Evolutionary conservation across 2,797 vertebrate genomes (phyloP).

Genomic region (Eurystomus glaucurus): DNA sequence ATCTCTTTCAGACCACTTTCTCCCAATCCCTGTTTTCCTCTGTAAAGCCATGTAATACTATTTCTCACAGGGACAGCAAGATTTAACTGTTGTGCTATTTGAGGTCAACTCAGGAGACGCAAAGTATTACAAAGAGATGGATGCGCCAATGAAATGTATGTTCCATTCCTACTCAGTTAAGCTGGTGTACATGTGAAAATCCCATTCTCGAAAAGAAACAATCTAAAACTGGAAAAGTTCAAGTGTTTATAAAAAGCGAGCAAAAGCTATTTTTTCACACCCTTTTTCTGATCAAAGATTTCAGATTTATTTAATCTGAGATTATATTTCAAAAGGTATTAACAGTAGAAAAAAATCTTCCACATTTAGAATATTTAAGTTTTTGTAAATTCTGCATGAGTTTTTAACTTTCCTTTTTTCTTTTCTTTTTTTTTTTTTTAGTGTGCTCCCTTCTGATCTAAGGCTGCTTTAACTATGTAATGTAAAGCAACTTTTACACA

Average conservation of each 20-base stretch:
- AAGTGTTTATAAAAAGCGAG: background rate
- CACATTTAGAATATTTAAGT: background rate
- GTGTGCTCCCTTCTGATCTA: background rate
- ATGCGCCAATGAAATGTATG: background rate
- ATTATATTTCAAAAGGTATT: background rate
- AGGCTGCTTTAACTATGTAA: background rate
- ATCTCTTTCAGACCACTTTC: background rate
- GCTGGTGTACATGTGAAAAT: background rate
- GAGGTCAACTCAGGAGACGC: background rate
- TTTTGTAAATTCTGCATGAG: background rate
- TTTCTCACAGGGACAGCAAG: background rate
- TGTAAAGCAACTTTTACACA: background rate
- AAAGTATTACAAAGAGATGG: background rate
- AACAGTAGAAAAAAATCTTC: background rate
- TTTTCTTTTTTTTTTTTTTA: background rate
- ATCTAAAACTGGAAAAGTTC: background rate
- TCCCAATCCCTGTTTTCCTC: background rate
- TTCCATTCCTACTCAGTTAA: background rate
- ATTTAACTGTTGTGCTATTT: background rate
- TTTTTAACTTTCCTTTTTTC: background rate
- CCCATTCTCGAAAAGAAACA: background rate
- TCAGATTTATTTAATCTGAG: background rate
- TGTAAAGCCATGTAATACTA: rapidly evolving
- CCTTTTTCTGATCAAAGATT: background rate
- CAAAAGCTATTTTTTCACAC: background rate